Conservation (phyloP, 2,888 invertebrate genomes). For the Harpagoxenus sublaevis region DNA sequence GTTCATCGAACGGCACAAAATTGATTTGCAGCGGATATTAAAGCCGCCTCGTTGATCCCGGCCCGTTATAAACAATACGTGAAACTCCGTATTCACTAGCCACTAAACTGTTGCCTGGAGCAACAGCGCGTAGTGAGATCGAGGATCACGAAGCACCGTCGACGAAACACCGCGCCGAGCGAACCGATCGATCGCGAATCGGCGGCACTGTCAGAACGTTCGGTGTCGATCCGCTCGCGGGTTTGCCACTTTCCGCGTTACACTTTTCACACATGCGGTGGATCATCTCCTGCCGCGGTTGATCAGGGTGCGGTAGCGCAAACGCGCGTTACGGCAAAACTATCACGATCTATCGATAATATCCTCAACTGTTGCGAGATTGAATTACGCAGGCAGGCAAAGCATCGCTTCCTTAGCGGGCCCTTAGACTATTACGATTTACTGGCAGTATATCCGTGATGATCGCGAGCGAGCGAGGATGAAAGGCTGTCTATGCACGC, state of each 20-base stretch:
- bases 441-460: conserved; percentile 16
- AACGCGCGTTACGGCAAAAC: conserved; percentile 12
- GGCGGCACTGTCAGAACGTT: conserved; percentile 30
- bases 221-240: conserved; percentile 21
- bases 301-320: conserved; percentile 14
- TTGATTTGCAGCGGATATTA: conserved; percentile 2
- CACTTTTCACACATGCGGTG: conserved; percentile 20
- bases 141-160: conserved; percentile 54
- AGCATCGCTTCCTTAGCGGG: background rate
- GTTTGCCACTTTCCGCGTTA: conserved; percentile 34
- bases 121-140: conserved; percentile 80
- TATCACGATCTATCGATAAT: conserved; percentile 27
- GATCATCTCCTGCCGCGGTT: conserved; percentile 26
- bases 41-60: conserved; percentile 13
- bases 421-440: conserved; percentile 8
- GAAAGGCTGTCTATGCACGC: background rate
- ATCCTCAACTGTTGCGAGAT: background rate
- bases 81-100: conserved; percentile 73
- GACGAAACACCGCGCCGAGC: conserved; percentile 1
- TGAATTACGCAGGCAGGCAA: background rate
- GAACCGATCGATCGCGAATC: conserved; percentile 29
- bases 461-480: background rate
- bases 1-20: conserved; percentile 4
- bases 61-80: conserved; percentile 28
- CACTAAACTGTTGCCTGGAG: conserved; percentile 79